These are phyloP conservation scores for Cossypha polioptera DNA, from an alignment of 2,797 vertebrate species.

Conservation along the genomic window DNA sequence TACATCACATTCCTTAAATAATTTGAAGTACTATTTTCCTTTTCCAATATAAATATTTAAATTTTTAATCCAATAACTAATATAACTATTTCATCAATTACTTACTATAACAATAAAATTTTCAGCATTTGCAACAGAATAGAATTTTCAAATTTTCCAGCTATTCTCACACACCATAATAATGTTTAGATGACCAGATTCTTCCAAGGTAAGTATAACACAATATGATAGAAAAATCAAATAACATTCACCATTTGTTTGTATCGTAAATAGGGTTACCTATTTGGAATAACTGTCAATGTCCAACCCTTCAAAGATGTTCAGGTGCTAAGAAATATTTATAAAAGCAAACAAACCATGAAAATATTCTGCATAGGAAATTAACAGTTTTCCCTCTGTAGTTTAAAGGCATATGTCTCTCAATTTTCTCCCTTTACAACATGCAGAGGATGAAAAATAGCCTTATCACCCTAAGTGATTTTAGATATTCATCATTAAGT, in stretches of 20 bases:
- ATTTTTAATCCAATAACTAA: not conserved
- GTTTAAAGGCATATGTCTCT: not conserved
- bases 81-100: not conserved
- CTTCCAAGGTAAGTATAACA: not conserved
- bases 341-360: not conserved
- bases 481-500: conserved; percentile 10
- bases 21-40: not conserved
- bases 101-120: not conserved
- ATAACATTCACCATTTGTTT: not conserved
- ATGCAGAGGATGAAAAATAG: conserved; percentile 13
- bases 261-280: not conserved
- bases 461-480: not conserved
- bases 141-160: not conserved
- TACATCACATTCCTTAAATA: not conserved
- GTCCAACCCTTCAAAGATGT: not conserved
- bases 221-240: not conserved
- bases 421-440: not conserved
- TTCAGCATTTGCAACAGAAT: not conserved
- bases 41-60: not conserved
- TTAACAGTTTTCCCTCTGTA: not conserved
- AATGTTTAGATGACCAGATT: not conserved
- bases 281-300: not conserved
- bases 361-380: not conserved
- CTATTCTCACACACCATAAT: not conserved
- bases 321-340: not conserved